Conservation (phyloP, 2,113 vertebrate species). For the pig (Sus scrofa) region T2T-Sscrofa CM000816.6:30517001-30517500, state of each 20-base stretch:
- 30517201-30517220: background rate
- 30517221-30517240: background rate
- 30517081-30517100: background rate
- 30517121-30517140: background rate
- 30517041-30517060: background rate
- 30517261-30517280: background rate
- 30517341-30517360: background rate
- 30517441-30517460: background rate
- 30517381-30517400: background rate
- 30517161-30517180: background rate
- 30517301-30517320: background rate
- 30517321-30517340: background rate
- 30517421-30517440: background rate
- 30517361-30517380: background rate
- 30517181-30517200: background rate
- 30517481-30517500: background rate
- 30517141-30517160: background rate
- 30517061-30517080: background rate
- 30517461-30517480: background rate
- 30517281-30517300: background rate
- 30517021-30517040: background rate
- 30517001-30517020: background rate
- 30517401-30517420: slow-evolving; percentile 41
- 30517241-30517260: background rate
- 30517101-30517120: background rate